Evolutionary conservation across 1,140 invertebrate genomes (phyloP).

Genomic region (Drosophila ohnishii): DNA sequence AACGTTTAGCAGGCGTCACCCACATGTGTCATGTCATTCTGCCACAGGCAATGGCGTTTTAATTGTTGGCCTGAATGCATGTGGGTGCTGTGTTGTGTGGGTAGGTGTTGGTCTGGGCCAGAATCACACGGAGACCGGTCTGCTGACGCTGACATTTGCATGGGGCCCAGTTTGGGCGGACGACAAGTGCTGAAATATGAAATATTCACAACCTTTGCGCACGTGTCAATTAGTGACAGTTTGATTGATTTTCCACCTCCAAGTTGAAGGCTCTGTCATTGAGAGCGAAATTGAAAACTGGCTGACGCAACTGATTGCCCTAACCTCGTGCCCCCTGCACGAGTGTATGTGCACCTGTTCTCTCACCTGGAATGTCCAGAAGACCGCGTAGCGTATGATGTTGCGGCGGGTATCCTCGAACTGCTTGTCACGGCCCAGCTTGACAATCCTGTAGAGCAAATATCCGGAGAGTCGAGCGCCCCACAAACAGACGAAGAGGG

Average conservation of each 20-base stretch:
- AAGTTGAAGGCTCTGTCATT: slow-evolving; percentile 62
- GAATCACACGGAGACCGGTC: slow-evolving; percentile 4
- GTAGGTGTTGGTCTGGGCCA: slow-evolving; percentile 5
- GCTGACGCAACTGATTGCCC: slow-evolving; percentile 36
- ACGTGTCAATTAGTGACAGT: slow-evolving; percentile 57
- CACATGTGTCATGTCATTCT: slow-evolving; percentile 58
- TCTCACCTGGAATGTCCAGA: slow-evolving; percentile 94
- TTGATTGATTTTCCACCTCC: slow-evolving; percentile 66
- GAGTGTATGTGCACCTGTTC: background rate
- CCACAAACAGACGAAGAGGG: slow-evolving; percentile 93
- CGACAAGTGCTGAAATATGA: slow-evolving; percentile 71
- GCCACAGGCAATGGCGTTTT: slow-evolving; percentile 40
- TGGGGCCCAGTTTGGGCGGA: slow-evolving; percentile 7
- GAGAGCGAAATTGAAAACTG: slow-evolving; percentile 37
- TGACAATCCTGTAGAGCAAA: slow-evolving; percentile 93
- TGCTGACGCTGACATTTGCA: slow-evolving; percentile 30
- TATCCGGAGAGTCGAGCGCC: slow-evolving; percentile 92
- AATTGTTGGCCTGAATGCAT: slow-evolving; percentile 45
- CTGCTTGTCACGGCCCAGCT: slow-evolving; percentile 94
- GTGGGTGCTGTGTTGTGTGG: background rate
- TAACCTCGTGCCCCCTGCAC: background rate
- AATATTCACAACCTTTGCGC: slow-evolving; percentile 60
- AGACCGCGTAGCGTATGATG: slow-evolving; percentile 92
- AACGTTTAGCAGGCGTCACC: slow-evolving; percentile 49
- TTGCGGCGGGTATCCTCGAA: slow-evolving; percentile 95